Evolutionary conservation across 2,113 vertebrate species (phyloP).

Genomic region (Scophthalmus maximus): DNA sequence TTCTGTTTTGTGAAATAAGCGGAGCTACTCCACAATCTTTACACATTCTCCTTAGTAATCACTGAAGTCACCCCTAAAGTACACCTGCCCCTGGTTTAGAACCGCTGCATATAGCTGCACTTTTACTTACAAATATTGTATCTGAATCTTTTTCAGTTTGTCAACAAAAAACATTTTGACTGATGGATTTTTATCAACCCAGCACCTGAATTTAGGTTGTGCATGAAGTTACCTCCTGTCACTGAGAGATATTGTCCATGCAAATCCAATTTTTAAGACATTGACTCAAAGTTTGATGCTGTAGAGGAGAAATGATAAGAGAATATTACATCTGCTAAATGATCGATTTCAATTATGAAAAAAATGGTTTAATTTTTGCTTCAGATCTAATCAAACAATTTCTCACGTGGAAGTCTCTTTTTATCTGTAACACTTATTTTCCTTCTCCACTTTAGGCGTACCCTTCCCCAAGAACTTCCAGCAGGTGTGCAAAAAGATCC

Average conservation of each 20-base stretch:
- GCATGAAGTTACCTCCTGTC: background rate
- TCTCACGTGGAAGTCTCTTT: background rate
- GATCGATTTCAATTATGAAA: background rate
- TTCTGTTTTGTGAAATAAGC: background rate
- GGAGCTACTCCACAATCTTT: background rate
- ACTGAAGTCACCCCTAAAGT: background rate
- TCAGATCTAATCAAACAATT: background rate
- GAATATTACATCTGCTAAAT: background rate
- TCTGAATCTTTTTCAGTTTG: too few species aligned
- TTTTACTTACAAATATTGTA: background rate
- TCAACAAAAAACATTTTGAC: too few species aligned
- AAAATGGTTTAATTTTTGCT: background rate
- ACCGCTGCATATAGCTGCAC: background rate
- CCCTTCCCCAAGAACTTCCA: conserved; percentile 98
- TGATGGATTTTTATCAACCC: too few species aligned
- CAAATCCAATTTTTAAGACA: background rate
- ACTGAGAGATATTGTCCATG: background rate
- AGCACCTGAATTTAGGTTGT: background rate
- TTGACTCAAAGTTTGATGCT: background rate
- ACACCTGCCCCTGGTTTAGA: background rate
- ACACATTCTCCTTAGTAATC: background rate
- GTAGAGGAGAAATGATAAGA: background rate
- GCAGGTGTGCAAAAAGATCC: conserved; percentile 97
- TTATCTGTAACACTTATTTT: conserved; percentile 7
- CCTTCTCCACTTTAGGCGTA: conserved; percentile 83